These are phyloP conservation scores for Yponomeuta cagnagella DNA, from an alignment of 2,888 invertebrate genomes.

Conservation along the genomic window DNA sequence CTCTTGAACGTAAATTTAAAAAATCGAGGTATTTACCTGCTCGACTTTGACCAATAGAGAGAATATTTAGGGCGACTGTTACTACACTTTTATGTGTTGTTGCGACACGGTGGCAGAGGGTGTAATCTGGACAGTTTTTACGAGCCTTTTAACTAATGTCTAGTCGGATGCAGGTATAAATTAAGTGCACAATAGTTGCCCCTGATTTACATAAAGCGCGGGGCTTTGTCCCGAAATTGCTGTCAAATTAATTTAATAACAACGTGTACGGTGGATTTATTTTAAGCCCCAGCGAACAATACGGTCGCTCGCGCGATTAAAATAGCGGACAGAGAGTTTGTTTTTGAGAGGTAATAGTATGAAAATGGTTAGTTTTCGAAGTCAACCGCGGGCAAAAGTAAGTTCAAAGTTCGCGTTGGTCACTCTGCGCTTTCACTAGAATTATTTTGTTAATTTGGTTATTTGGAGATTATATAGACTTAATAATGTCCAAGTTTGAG, in stretches of 20 bases:
- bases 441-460: too few relatives aligned
- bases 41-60: constrained; percentile 27
- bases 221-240: constrained; percentile 39
- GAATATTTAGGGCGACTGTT: constrained; percentile 44
- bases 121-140: constrained; percentile 17
- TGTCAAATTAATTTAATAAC: constrained; percentile 51
- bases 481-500: too few relatives aligned
- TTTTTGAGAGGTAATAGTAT: too few relatives aligned
- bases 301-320: too few relatives aligned
- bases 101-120: constrained; percentile 38
- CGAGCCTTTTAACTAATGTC: constrained; percentile 45
- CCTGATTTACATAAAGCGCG: constrained; percentile 48
- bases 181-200: constrained; percentile 43
- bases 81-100: constrained; percentile 43
- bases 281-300: neutral
- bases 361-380: too few relatives aligned
- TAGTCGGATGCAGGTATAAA: constrained; percentile 38
- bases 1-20: too few relatives aligned
- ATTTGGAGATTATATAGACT: too few relatives aligned
- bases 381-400: too few relatives aligned
- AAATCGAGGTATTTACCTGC: too few relatives aligned
- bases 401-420: too few relatives aligned
- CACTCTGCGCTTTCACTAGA: too few relatives aligned
- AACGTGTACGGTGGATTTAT: constrained; percentile 25
- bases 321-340: too few relatives aligned